Base-by-base conservation (phyloP, 2,797 vertebrate species). In the Triplophysa yarkandensis region DNA sequence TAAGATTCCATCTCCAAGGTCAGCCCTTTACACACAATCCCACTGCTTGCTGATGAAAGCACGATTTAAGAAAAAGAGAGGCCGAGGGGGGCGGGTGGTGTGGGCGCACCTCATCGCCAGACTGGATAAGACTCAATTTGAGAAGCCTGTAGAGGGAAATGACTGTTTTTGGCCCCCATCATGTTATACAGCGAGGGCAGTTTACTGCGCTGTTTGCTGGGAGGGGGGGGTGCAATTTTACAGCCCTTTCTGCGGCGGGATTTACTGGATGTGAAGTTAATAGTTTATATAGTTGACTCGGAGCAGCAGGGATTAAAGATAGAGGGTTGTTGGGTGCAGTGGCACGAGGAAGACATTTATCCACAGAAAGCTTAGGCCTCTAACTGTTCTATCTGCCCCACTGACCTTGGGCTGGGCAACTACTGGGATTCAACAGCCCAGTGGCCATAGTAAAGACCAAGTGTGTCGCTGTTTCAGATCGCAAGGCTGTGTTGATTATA, bases 251-350 rank as follows among this genome's bases (percentile, higher is more conserved):
- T 83, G 79, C 69, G 39, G 87, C 80, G 80, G 86, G 89, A 89
- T 91, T 90, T 91, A 91, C 88, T 89, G 86, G 84, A 88, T 90
- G 84, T 90, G 89, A 88, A 90, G 87, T 89, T 89, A 90, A 90
- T 88, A 88, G 90, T 89, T 89, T 88, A 90, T 91, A 88, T 87
- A 90, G 89, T 90, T 89, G 86, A 90, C 84, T 86, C 82, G 78
- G 80, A 86, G 86, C 85, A 84, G 84, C 75, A 70, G 76, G 89
- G 90, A 90, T 90, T 91, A 91, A 87, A 87, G 87, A 88, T 81
- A 82, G 85, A 82, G 85, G 83, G 85, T 85, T 61, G 77, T 86
- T 84, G 68, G 81, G 83, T 77, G 77, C 82, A 71, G 34, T 66
- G 67, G 78, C 77, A 81, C 63, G 62, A 71, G 76, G 76, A 83